Evolutionary conservation across 2,113 vertebrate genomes (phyloP), one percentile per base, ranked within the genome.

Genomic region (Siphamia tubifer): DNA sequence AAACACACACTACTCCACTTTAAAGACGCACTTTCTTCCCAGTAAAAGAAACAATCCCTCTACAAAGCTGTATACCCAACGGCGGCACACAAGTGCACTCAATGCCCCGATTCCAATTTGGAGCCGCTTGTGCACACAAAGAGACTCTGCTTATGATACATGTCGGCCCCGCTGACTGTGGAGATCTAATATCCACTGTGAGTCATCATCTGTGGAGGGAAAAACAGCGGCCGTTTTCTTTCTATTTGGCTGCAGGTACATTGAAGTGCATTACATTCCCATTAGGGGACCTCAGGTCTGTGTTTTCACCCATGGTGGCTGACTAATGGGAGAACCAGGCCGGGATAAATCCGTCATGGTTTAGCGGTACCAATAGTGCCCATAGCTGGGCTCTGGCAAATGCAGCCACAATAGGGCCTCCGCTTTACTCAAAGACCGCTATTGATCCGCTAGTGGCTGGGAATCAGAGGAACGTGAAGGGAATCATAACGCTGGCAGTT

Each of bases 241-340:
- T 81, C 74, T 74, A 27, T 84, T 82, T 81, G 74, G 78, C 80
- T 82, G 63, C 75, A 73, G 80, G 81, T 86, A 75, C 74, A 72
- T 55, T 56, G 69, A 75, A 78, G 81, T 75, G 72, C 71, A 85
- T 89, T 90, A 87, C 81, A 86, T 66, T 83, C 70, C 81, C 80
- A 83, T 83, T 86, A 84, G 44, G 72, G 65, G 71, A 73, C 57
- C 53, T 69, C 38, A 55, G 67, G 61, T 72, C 61, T 73, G 77
- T 77, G 75, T 85, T 86, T 83, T 84, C 81, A 74, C 66, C 79
- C 69, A 25, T 45, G 63, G 75, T 48, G 66, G 49, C 31, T 71
- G 83, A 85, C 83, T 87, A 81, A 89, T 87, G 71, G 78, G 42
- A 36, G 70, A 68, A 60, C 25, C 70, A 27, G 65, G 63, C 74